phyloP scores from a whole-genome alignment of 1,140 invertebrate species.

The Drosophila malerkotliana region DNA sequence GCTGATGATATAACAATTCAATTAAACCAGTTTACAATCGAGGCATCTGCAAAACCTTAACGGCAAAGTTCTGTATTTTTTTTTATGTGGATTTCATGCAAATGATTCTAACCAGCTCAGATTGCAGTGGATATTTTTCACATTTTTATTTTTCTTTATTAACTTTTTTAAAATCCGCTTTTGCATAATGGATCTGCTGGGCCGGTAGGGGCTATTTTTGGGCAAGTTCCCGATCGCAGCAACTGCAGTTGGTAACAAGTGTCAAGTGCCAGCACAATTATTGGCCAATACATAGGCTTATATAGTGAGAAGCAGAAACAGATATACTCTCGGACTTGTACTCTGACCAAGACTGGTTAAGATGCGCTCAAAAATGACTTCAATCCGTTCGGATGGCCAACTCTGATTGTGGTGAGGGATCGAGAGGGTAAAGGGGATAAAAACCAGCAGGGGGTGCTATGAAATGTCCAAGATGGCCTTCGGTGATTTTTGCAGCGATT shows the following conservation, averaged over 20 bases:
- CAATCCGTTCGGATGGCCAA: constrained; percentile 59
- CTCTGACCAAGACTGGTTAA: constrained; percentile 58
- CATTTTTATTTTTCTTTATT: constrained; percentile 12
- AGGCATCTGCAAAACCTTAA: constrained; percentile 64
- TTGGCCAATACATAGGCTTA: constrained; percentile 50
- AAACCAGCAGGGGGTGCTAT: constrained; percentile 39
- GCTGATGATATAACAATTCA: constrained; percentile 72
- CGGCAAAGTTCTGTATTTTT: constrained; percentile 54
- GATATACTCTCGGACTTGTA: constrained; percentile 15
- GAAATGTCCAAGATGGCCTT: constrained; percentile 79
- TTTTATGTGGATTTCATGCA: constrained; percentile 77
- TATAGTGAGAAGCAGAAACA: constrained; percentile 22
- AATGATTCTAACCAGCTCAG: constrained; percentile 39
- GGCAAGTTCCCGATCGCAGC: constrained; percentile 10
- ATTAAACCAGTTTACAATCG: constrained; percentile 71
- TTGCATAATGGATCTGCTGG: constrained; percentile 46
- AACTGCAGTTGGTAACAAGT: constrained; percentile 49
- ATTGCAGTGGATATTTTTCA: constrained; percentile 8
- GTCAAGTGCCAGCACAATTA: constrained; percentile 29
- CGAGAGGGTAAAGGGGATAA: not conserved
- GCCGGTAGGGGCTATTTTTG: constrained; percentile 4
- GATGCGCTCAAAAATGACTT: constrained; percentile 74
- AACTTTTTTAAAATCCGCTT: constrained; percentile 55
- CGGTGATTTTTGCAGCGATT: constrained; percentile 73
- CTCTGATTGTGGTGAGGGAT: not conserved